Evolutionary conservation across 2,113 vertebrate genomes (phyloP).

Genomic region (Balaenoptera acutorostrata): DNA sequence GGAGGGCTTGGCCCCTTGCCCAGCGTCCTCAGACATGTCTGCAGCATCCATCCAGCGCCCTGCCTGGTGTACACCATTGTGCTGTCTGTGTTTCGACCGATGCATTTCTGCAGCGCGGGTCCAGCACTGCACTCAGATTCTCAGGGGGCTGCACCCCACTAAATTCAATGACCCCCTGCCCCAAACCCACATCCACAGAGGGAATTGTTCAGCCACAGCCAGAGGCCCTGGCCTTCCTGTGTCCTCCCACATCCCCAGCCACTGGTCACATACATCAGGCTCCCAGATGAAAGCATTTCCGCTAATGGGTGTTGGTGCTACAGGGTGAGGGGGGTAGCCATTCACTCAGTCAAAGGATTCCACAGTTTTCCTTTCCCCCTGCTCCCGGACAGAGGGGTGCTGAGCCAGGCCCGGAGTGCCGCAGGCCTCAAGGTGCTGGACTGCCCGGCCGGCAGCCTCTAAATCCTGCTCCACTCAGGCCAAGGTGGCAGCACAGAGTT

Average conservation of each 20-base stretch:
- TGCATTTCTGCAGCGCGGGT: not conserved
- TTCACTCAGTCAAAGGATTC: not conserved
- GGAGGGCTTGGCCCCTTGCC: not conserved
- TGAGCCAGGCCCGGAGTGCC: not conserved
- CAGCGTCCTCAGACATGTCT: not conserved
- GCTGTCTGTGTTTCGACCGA: not conserved
- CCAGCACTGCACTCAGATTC: not conserved
- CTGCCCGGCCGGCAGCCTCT: too few relatives aligned
- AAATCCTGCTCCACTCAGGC: too few relatives aligned
- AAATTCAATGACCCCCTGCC: not conserved
- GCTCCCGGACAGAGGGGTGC: not conserved
- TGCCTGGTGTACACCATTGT: not conserved
- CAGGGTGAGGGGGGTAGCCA: not conserved
- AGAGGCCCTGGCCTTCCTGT: not conserved
- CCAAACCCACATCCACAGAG: too few relatives aligned
- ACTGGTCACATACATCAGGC: not conserved
- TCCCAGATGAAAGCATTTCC: not conserved
- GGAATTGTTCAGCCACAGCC: not conserved
- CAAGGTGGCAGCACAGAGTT: not conserved
- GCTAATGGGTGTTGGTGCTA: not conserved
- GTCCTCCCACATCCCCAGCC: fast-evolving
- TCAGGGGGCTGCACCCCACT: fast-evolving
- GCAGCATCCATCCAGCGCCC: not conserved
- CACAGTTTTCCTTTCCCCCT: too few relatives aligned
- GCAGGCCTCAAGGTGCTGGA: fast-evolving